phyloP scores from a whole-genome alignment of 64 coral and sea anemone species.

The Porites lutea region DNA sequence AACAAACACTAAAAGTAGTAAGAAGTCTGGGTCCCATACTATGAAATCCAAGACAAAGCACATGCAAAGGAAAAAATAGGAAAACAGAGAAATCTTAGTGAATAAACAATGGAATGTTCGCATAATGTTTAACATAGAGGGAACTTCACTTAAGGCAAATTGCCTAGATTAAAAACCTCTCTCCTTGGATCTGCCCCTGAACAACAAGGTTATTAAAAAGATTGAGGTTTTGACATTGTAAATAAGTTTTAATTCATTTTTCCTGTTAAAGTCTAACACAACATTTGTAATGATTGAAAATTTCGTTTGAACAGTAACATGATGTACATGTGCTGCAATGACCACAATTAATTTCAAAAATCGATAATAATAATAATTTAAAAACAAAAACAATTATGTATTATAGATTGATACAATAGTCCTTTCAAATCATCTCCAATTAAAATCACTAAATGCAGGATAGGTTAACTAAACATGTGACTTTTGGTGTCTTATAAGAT shows the following conservation, averaged over 20 bases:
- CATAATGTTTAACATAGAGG: neutral
- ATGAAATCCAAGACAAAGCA: constrained; percentile 66
- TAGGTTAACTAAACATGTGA: constrained; percentile 22
- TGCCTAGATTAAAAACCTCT: constrained; percentile 8
- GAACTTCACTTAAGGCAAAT: constrained; percentile 4
- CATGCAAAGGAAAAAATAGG: constrained; percentile 37
- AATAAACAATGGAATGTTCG: neutral
- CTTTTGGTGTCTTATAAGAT: constrained; percentile 54
- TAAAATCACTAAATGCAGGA: neutral
- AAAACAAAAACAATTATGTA: too few species aligned
- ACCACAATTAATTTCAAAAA: too few species aligned
- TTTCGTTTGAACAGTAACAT: too few species aligned
- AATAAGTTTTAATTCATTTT: too few species aligned
- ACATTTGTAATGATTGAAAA: too few species aligned
- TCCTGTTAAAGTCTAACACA: too few species aligned
- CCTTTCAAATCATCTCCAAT: neutral
- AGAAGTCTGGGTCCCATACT: constrained; percentile 55
- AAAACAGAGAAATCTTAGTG: constrained; percentile 25
- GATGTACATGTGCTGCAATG: too few species aligned
- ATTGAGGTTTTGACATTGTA: too few species aligned
- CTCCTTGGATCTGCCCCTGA: neutral
- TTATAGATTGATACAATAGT: too few species aligned
- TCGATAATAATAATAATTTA: too few species aligned
- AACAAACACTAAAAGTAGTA: constrained; percentile 23
- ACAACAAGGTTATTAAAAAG: too few species aligned